Percentiles rank a stretch among this genome's conserved stretches.
phyloP scores from a whole-genome alignment of 1,140 invertebrate genomes.

The Probaryconus sp. region DNA sequence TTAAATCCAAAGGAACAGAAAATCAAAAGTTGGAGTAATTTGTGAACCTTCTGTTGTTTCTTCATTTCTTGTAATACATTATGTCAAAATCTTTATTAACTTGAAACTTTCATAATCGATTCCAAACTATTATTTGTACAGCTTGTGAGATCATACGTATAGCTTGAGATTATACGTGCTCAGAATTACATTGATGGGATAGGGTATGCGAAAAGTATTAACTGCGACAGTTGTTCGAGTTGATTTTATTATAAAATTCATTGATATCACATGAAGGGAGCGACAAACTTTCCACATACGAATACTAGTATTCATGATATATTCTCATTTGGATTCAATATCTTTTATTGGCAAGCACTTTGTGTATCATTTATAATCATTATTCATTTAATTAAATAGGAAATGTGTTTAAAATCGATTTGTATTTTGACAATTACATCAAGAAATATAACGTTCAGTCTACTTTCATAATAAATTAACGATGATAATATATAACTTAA shows the following conservation, averaged over 20 bases:
- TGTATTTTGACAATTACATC: not conserved
- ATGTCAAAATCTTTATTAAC: too few species aligned
- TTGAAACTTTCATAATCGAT: conserved; percentile 50
- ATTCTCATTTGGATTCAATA: too few species aligned
- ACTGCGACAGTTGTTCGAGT: conserved; percentile 37
- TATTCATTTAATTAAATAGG: too few species aligned
- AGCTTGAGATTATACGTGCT: conserved; percentile 58
- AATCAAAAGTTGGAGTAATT: too few species aligned
- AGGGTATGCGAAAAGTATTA: conserved; percentile 59
- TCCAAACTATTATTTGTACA: conserved; percentile 58
- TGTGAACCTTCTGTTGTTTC: too few species aligned
- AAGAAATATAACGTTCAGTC: conserved; percentile 4
- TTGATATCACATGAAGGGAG: conserved; percentile 11
- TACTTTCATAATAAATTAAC: conserved; percentile 11
- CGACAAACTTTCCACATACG: not conserved
- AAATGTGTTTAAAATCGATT: not conserved
- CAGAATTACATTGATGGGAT: conserved; percentile 56
- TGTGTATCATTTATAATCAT: too few species aligned
- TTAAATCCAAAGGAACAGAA: too few species aligned
- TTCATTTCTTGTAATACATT: too few species aligned
- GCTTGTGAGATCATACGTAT: conserved; percentile 52
- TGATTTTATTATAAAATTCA: conserved; percentile 49
- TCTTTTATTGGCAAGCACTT: too few species aligned
- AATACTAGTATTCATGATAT: too few species aligned
- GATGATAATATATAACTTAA: too few species aligned